Evolutionary conservation across 1,140 invertebrate genomes (phyloP).

Genomic region (Copidosoma floridanum): DNA sequence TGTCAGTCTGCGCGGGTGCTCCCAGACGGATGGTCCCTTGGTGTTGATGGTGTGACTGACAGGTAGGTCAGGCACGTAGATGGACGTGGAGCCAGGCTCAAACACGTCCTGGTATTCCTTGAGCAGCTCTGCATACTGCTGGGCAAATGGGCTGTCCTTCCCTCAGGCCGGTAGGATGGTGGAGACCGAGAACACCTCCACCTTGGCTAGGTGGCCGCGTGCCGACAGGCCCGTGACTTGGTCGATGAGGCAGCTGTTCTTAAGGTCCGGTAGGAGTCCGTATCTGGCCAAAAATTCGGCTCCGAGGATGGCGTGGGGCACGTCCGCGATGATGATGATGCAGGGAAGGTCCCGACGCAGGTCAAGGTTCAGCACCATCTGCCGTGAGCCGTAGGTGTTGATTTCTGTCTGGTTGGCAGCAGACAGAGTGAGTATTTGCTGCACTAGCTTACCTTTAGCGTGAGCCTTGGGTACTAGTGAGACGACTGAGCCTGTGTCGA

Average conservation of each 20-base stretch:
- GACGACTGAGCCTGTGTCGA: background rate
- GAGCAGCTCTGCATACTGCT: too few species aligned
- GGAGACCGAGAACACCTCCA: background rate
- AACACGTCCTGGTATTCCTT: too few species aligned
- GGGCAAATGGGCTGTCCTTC: background rate
- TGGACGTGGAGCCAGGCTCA: too few species aligned
- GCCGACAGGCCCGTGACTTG: background rate
- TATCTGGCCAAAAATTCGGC: slow-evolving; percentile 9
- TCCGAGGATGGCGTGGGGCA: slow-evolving; percentile 5
- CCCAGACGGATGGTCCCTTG: background rate
- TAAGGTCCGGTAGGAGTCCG: slow-evolving; percentile 7
- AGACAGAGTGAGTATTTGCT: background rate
- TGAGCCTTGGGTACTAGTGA: too few species aligned
- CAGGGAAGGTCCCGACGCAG: slow-evolving; percentile 4
- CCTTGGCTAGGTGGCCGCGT: background rate
- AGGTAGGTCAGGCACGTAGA: background rate
- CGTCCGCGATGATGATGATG: slow-evolving; percentile 13
- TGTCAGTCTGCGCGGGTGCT: background rate
- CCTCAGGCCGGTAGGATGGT: background rate
- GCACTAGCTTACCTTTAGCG: too few species aligned
- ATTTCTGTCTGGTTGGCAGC: slow-evolving; percentile 7
- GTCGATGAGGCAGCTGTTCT: background rate
- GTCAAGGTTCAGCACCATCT: slow-evolving; percentile 1
- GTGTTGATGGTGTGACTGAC: background rate
- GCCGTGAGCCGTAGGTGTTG: slow-evolving; percentile 8